Conservation (phyloP, 2,113 vertebrate species). For the Lipophrys pholis region DNA sequence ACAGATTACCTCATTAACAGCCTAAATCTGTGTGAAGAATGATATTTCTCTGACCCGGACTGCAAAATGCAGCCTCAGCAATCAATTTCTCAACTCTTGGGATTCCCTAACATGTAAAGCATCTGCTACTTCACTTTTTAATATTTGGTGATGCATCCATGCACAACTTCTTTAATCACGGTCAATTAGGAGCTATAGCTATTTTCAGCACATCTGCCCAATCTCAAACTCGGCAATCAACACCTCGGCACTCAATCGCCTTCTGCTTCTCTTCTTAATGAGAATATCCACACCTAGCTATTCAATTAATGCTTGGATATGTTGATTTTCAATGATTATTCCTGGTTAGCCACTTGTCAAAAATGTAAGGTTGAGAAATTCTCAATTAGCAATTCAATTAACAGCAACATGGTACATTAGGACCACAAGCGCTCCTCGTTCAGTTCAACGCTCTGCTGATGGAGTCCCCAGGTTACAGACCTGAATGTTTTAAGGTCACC, state of each 20-base stretch:
- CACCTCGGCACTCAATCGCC: slow-evolving; percentile 15
- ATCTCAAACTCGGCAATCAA: slow-evolving; percentile 34
- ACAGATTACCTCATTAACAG: slow-evolving; percentile 28
- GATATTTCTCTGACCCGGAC: slow-evolving; percentile 4
- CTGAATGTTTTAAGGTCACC: background rate
- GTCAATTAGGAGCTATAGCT: slow-evolving; percentile 10
- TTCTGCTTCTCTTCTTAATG: slow-evolving; percentile 23
- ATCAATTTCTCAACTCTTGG: background rate
- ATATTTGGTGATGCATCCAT: slow-evolving; percentile 3
- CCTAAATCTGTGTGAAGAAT: slow-evolving; percentile 20
- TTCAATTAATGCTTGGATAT: slow-evolving; percentile 13
- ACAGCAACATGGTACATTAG: slow-evolving; percentile 10
- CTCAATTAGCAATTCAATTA: slow-evolving; percentile 42
- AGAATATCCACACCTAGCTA: slow-evolving; percentile 40
- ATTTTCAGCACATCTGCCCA: slow-evolving; percentile 43
- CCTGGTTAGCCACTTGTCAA: slow-evolving; percentile 8
- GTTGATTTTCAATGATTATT: slow-evolving; percentile 32
- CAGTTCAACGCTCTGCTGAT: background rate
- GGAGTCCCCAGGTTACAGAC: background rate
- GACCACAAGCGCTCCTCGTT: slow-evolving; percentile 3
- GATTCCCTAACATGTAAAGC: slow-evolving; percentile 1
- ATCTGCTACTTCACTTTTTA: slow-evolving; percentile 42
- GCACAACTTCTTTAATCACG: slow-evolving; percentile 21
- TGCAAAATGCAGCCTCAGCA: slow-evolving; percentile 9
- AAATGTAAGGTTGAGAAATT: slow-evolving; percentile 25